phyloP scores from a whole-genome alignment of 2,113 vertebrate species.

The Merops nubicus region DNA sequence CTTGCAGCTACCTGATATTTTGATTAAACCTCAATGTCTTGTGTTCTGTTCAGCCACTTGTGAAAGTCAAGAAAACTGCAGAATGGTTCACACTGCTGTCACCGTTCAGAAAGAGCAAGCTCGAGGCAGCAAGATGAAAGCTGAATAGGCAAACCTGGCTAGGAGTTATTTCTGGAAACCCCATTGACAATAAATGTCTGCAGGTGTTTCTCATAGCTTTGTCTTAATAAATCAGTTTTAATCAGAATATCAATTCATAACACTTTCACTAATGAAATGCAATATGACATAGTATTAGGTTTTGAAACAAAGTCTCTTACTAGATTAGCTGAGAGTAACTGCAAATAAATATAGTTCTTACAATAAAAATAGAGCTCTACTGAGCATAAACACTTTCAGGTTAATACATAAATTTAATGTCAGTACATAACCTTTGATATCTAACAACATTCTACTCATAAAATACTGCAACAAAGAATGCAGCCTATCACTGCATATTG shows the following conservation, averaged over 20 bases:
- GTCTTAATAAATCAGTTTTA: conserved; percentile 20
- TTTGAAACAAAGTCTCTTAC: neutral
- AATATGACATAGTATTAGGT: neutral
- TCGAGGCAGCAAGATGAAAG: neutral
- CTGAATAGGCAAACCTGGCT: neutral
- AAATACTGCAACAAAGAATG: neutral
- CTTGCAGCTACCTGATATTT: neutral
- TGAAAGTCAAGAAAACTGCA: neutral
- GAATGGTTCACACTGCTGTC: neutral
- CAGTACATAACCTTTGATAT: neutral
- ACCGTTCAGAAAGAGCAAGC: neutral
- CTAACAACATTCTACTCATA: neutral
- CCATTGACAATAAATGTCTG: neutral
- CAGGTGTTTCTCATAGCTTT: neutral
- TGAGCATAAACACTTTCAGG: neutral
- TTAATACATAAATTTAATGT: neutral
- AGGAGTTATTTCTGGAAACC: neutral
- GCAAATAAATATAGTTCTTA: neutral
- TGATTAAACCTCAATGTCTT: neutral
- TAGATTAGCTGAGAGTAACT: neutral
- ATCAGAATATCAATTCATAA: neutral
- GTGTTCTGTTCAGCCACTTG: neutral
- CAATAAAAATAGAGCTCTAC: neutral
- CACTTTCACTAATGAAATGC: neutral
- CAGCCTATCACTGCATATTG: neutral